These are phyloP conservation scores for Molossus alvarezi DNA, from an alignment of 2,797 vertebrate genomes.

Conservation along the genomic window DNA sequence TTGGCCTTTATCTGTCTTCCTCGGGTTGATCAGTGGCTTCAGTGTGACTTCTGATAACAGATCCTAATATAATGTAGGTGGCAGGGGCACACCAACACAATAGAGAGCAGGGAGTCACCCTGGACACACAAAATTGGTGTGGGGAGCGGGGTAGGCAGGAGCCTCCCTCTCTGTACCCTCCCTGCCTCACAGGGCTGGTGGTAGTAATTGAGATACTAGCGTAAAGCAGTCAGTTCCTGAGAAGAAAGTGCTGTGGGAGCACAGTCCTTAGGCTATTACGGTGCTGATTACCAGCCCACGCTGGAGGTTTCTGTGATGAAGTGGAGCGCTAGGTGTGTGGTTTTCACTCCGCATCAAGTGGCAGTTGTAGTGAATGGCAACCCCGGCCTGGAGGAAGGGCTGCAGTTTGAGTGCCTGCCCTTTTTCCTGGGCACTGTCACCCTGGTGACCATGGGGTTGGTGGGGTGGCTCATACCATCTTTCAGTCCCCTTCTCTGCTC, in stretches of 20 bases:
- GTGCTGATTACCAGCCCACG: neutral
- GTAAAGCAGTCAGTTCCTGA: neutral
- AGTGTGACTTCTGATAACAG: neutral
- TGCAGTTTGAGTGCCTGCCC: neutral
- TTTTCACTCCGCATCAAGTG: neutral
- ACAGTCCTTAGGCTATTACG: neutral
- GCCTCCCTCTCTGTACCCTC: neutral
- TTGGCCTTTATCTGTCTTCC: neutral
- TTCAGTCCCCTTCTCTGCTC: slow-evolving; percentile 28
- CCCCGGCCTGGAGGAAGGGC: neutral
- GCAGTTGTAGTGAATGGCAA: slow-evolving; percentile 17
- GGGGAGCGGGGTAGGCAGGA: neutral
- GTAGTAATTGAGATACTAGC: slow-evolving; percentile 9
- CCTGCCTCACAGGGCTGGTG: neutral
- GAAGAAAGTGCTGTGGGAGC: slow-evolving; percentile 48
- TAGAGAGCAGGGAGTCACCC: neutral
- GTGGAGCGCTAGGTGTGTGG: neutral
- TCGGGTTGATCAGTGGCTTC: neutral
- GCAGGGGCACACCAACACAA: neutral
- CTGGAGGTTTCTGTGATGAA: slow-evolving; percentile 63
- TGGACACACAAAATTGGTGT: neutral
- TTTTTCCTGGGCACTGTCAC: neutral
- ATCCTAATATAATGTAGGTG: neutral
- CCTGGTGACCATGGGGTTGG: neutral
- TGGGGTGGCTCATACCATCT: neutral